These are phyloP conservation scores for Mythimna lalbum DNA, from an alignment of 2,888 invertebrate genomes.

Conservation along the genomic window DNA sequence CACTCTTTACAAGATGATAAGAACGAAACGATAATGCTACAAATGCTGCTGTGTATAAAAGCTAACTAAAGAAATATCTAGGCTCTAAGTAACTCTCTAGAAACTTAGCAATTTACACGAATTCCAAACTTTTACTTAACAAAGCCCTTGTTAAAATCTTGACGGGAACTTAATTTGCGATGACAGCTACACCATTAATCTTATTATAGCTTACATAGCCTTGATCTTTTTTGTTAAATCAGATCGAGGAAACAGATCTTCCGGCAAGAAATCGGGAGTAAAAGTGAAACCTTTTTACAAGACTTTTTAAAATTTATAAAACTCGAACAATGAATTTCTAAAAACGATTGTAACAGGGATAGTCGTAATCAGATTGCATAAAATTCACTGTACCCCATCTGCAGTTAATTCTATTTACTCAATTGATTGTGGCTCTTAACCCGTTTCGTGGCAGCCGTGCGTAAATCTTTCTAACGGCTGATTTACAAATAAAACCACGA, in stretches of 20 bases:
- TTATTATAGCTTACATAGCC: conserved; percentile 75
- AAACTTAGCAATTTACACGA: conserved; percentile 83
- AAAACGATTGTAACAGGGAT: conserved; percentile 48
- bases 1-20: conserved; percentile 34
- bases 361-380: conserved; percentile 68
- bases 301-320: conserved; percentile 23
- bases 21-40: conserved; percentile 23
- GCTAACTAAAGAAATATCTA: conserved; percentile 8
- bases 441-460: conserved; percentile 74
- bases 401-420: conserved; percentile 78
- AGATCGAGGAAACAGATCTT: conserved; percentile 52
- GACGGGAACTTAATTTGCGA: conserved; percentile 84
- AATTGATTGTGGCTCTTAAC: conserved; percentile 82
- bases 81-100: conserved; percentile 4
- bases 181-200: conserved; percentile 86
- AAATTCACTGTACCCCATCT: conserved; percentile 68
- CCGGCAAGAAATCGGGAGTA: conserved; percentile 68
- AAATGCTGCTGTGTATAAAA: conserved; percentile 18
- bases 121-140: conserved; percentile 79
- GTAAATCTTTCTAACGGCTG: conserved; percentile 85
- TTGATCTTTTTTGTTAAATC: conserved; percentile 68
- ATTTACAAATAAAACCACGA: conserved; percentile 82
- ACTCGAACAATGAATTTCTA: conserved; percentile 44
- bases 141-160: conserved; percentile 86
- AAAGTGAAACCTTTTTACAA: conserved; percentile 30